These are phyloP conservation scores for Drosophila vallismaia DNA, from an alignment of 2,888 invertebrate species.

Conservation along the genomic window DNA sequence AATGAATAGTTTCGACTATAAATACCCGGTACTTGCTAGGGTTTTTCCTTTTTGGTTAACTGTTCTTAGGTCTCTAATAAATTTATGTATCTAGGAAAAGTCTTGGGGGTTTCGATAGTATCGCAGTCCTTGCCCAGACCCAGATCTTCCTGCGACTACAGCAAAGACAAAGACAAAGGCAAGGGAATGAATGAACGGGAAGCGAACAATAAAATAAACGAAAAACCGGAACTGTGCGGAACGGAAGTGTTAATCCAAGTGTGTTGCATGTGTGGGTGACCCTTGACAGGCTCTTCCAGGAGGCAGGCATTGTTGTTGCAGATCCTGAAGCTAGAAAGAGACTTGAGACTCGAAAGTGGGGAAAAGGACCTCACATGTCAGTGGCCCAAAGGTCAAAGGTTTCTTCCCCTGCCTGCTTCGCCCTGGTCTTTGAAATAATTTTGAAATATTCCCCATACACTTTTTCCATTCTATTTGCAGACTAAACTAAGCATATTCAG, in stretches of 20 bases:
- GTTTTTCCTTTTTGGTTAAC: too few species aligned
- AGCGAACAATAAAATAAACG: constrained; percentile 50
- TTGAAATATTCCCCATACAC: background rate
- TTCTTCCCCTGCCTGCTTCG: background rate
- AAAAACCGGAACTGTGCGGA: constrained; percentile 36
- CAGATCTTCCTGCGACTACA: background rate
- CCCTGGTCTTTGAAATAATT: background rate
- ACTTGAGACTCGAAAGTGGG: constrained; percentile 40
- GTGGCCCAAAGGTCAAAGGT: constrained; percentile 46
- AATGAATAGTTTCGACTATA: background rate
- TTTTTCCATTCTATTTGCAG: background rate
- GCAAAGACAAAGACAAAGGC: constrained; percentile 30
- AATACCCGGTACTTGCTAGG: background rate
- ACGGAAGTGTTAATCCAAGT: constrained; percentile 49
- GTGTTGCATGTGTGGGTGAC: constrained; percentile 4
- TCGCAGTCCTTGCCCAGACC: background rate
- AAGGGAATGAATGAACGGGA: constrained; percentile 24
- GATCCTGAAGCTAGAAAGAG: constrained; percentile 9
- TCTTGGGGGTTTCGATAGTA: background rate
- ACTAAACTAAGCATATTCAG: background rate
- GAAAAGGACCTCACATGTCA: constrained; percentile 11
- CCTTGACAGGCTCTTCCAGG: constrained; percentile 17
- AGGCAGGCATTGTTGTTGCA: constrained; percentile 1
- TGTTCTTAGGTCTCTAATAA: background rate
- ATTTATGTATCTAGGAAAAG: too few species aligned